A percentile compares a stretch with the other conserved stretches of the same genome.
Evolutionary conservation across 2,888 invertebrate genomes (phyloP).

Genomic region (Drosophila trichaetosa): DNA sequence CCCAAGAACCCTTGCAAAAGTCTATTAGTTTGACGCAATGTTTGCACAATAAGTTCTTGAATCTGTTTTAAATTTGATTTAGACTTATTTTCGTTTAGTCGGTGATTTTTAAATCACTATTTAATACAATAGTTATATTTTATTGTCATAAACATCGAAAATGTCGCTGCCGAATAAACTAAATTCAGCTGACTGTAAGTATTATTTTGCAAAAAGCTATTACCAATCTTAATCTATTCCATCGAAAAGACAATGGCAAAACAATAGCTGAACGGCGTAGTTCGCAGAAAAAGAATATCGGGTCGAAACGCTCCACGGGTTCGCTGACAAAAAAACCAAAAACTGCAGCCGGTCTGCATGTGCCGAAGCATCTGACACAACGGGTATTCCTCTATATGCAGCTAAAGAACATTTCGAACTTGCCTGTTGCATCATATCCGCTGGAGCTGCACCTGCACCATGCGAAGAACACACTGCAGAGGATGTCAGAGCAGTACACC

Average conservation of each 20-base stretch:
- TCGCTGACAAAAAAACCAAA: neutral
- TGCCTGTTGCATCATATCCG: constrained; percentile 50
- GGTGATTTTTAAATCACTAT: neutral
- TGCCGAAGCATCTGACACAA: constrained; percentile 12
- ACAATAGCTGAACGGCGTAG: neutral
- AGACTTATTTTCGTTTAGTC: neutral
- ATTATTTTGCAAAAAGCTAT: neutral
- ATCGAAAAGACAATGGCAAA: neutral
- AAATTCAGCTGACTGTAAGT: neutral
- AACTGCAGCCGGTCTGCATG: neutral
- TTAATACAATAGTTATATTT: neutral
- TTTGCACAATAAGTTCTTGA: neutral
- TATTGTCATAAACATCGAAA: neutral
- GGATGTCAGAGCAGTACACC: constrained; percentile 74
- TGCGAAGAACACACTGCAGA: constrained; percentile 63
- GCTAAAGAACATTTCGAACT: constrained; percentile 54
- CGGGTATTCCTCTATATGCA: constrained; percentile 77
- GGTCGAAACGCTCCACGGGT: neutral
- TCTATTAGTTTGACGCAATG: neutral
- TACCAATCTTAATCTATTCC: neutral
- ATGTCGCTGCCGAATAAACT: neutral
- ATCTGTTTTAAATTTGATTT: neutral
- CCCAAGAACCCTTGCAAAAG: neutral
- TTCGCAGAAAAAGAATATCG: neutral
- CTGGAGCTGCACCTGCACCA: constrained; percentile 76